Evolutionary conservation across 2,888 invertebrate genomes (phyloP).

Genomic region (Mythimna loreyi): DNA sequence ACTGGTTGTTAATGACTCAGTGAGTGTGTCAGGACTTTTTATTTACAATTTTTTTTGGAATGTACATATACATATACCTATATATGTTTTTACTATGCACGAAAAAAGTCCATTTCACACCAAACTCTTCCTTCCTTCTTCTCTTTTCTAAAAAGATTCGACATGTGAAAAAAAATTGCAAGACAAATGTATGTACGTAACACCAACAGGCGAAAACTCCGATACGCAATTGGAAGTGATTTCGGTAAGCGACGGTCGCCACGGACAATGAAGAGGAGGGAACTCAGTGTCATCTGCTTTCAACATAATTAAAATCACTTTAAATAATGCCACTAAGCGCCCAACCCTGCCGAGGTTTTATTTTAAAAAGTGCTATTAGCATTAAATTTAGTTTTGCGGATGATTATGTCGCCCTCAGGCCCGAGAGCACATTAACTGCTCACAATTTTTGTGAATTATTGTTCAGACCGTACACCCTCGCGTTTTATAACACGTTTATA

Average conservation of each 20-base stretch:
- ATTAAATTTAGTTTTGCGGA: constrained; percentile 90
- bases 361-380: constrained; percentile 90
- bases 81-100: too few relatives aligned
- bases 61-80: too few relatives aligned
- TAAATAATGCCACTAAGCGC: constrained; percentile 89
- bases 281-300: constrained; percentile 89
- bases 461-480: constrained; percentile 82
- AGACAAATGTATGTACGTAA: constrained; percentile 6
- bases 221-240: constrained; percentile 72
- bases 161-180: background rate
- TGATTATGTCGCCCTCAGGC: constrained; percentile 89
- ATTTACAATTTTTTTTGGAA: too few relatives aligned
- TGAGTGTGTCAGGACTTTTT: too few relatives aligned
- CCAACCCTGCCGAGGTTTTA: constrained; percentile 87
- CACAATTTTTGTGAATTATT: constrained; percentile 90
- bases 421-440: constrained; percentile 84
- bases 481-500: constrained; percentile 85
- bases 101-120: too few relatives aligned
- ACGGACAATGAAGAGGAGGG: constrained; percentile 89
- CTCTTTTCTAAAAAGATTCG: too few relatives aligned
- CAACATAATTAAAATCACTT: constrained; percentile 91
- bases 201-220: constrained; percentile 66
- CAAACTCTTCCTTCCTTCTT: too few relatives aligned
- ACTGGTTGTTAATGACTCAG: too few relatives aligned
- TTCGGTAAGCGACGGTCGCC: constrained; percentile 65